Conservation (phyloP, 1,140 invertebrate genomes). For the Asobara japonica region DNA sequence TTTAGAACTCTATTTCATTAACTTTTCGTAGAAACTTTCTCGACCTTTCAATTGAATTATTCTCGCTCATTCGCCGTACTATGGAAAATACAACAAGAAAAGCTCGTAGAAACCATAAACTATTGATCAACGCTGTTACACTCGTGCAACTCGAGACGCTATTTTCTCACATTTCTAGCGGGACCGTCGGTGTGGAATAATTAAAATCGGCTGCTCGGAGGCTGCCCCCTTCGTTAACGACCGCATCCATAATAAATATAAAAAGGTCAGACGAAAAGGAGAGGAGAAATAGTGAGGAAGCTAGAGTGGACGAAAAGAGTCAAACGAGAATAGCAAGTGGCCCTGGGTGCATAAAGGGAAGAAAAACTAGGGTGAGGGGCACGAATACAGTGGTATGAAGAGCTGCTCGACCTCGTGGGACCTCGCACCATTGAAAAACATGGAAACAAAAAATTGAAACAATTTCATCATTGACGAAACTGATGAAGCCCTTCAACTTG, state of each 20-base stretch:
- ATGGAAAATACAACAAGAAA: no score
- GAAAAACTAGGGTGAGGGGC: background rate
- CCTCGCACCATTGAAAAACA: background rate
- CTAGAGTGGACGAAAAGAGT: background rate
- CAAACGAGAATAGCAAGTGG: slow-evolving; percentile 5
- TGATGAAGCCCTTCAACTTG: no score
- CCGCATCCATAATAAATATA: slow-evolving; percentile 13
- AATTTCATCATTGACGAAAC: no score
- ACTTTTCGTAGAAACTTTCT: no score
- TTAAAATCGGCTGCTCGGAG: slow-evolving; percentile 15
- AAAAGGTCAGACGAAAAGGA: background rate
- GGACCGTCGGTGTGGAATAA: slow-evolving; percentile 8
- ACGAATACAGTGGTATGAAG: background rate
- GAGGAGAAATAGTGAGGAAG: background rate
- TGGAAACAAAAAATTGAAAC: background rate
- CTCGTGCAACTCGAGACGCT: background rate
- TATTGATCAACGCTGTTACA: background rate
- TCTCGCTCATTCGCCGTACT: no score
- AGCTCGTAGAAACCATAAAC: background rate
- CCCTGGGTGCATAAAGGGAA: background rate
- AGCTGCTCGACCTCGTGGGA: background rate
- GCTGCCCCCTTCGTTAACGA: slow-evolving; percentile 9
- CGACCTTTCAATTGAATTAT: no score
- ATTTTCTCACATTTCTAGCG: background rate
- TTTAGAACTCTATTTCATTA: no score